Base-by-base conservation (phyloP, 2,113 vertebrate species). In the Nanorana parkeri region DNA sequence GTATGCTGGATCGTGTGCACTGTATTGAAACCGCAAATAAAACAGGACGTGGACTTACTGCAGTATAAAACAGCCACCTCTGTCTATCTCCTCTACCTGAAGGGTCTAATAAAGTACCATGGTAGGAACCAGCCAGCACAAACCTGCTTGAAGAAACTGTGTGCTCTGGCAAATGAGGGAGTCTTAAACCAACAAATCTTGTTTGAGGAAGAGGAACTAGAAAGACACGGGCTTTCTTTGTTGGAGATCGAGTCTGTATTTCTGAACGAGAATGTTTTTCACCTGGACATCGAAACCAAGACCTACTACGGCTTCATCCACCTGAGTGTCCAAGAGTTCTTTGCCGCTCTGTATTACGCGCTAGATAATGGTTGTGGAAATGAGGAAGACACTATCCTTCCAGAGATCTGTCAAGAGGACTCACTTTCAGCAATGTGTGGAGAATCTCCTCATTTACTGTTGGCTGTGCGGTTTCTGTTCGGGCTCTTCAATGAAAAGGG, bases 291-390 rank as follows among this genome's bases (percentile, higher is more conserved):
- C 17, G 41, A 76, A 73, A 75, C 51, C 0, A 78, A 84, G 17
- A 87, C 15, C 0, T 0, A 52, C 80, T 92, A 92, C 77, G 86
- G 90, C 77, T 93, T 92, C 86, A 85, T 88, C 24, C 91, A 92
- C 56, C 29, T 89, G 80, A 92, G 90, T 2, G 84, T 93, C 69
- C 93, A 93, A 84, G 92, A 93, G 21, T 88, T 93, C 81, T 91
- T 92, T 3, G 89, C 87, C 0, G 91, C 92, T 0, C 72, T 91
- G 86, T 86, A 88, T 84, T 94, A 90, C 0, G 0, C 81, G 0
- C 66, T 91, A 76, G 88, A 86, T 0, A 82, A 76, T 0, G 32
- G 32, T 36, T 36, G 5, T 36, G 32, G 32, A 36, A 36, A 36
- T 36, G 32, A 36, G 32, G 32, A 36, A 32, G n/a, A 67, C 19